A percentile compares a stretch with the other conserved stretches of the same genome.
Evolutionary conservation across 2,888 invertebrate genomes (phyloP).

Genomic region (Hololepta plana): DNA sequence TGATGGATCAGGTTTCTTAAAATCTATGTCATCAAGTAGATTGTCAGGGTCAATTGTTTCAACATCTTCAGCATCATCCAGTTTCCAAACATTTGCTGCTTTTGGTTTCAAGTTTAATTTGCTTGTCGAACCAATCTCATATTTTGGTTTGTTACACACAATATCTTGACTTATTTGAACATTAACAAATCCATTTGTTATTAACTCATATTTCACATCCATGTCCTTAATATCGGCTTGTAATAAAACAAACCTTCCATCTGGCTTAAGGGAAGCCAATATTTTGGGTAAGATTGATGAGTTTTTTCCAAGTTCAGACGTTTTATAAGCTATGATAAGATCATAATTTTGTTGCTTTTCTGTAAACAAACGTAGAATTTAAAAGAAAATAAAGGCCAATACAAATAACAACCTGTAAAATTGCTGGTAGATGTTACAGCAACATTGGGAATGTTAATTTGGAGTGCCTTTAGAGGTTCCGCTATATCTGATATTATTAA

Average conservation of each 20-base stretch:
- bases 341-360: too few relatives aligned
- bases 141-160: conserved; percentile 46
- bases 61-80: conserved; percentile 43
- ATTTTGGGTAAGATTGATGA: conserved; percentile 8
- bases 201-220: conserved; percentile 18
- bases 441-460: too few relatives aligned
- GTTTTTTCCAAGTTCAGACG: too few relatives aligned
- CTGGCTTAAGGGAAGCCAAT: conserved; percentile 12
- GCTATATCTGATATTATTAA: too few relatives aligned
- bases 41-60: conserved; percentile 76
- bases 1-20: conserved; percentile 68
- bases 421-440: too few relatives aligned
- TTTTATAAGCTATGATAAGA: too few relatives aligned
- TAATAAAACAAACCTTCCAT: conserved; percentile 14
- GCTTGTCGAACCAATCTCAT: conserved; percentile 48
- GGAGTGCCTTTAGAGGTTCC: too few relatives aligned
- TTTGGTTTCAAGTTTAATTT: conserved; percentile 30
- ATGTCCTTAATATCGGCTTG: conserved; percentile 9
- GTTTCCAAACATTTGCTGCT: conserved; percentile 50
- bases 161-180: conserved; percentile 16
- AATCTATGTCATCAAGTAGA: conserved; percentile 77
- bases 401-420: too few relatives aligned
- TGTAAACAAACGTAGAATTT: too few relatives aligned
- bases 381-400: too few relatives aligned
- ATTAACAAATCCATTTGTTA: conserved; percentile 21